These are phyloP conservation scores for Calephelis perditalis DNA, from an alignment of 2,888 invertebrate species.

Conservation along the genomic window DNA sequence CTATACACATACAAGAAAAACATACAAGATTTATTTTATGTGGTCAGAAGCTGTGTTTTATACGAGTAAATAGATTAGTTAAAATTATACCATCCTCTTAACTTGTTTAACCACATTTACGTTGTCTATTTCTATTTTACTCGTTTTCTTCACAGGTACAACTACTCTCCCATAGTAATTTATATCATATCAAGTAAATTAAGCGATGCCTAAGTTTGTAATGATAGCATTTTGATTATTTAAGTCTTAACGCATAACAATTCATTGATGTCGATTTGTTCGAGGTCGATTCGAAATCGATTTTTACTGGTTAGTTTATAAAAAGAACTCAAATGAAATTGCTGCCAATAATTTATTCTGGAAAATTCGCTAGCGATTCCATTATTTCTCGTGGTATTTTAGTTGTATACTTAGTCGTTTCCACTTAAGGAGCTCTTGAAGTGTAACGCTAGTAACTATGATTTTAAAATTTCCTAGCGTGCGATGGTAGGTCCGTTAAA, in stretches of 20 bases:
- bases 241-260: conserved; percentile 1
- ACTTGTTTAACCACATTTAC: no score
- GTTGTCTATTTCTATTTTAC: no score
- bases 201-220: conserved; percentile 71
- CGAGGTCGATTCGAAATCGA: conserved; percentile 14
- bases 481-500: no score
- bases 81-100: no score
- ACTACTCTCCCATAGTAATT: background rate
- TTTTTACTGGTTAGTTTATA: conserved; percentile 24
- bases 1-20: no score
- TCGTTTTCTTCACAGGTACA: background rate
- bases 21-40: no score
- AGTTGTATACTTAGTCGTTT: conserved; percentile 14
- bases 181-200: conserved; percentile 32
- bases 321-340: conserved; percentile 33
- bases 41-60: no score
- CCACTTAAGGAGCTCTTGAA: background rate
- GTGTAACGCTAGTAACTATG: background rate
- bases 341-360: conserved; percentile 31
- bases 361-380: conserved; percentile 26
- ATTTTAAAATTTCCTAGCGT: background rate
- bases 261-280: background rate
- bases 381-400: conserved; percentile 18
- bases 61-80: no score
- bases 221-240: conserved; percentile 18